Conservation (phyloP, 2,888 invertebrate genomes). For the Mystacides longicornis region DNA sequence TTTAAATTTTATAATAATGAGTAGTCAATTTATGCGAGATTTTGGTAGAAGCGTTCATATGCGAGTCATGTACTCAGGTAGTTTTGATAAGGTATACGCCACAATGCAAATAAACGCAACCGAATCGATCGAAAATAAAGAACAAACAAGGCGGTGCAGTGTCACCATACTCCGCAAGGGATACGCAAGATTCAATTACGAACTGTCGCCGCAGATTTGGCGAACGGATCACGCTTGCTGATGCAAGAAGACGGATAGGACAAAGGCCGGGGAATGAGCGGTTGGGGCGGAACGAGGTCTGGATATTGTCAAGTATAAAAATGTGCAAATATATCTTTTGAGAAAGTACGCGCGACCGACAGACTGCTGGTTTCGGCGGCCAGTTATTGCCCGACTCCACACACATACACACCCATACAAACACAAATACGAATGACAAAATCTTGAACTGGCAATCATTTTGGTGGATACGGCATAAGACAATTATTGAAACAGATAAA, state of each 20-base stretch:
- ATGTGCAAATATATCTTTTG: slow-evolving; percentile 23
- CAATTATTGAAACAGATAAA: too few relatives aligned
- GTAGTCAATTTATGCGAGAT: too few relatives aligned
- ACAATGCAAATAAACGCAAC: neutral
- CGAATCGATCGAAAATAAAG: neutral
- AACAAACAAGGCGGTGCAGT: neutral
- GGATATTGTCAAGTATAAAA: slow-evolving; percentile 17
- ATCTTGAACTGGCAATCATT: neutral
- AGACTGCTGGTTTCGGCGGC: slow-evolving; percentile 25
- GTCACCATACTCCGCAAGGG: neutral
- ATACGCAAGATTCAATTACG: slow-evolving; percentile 12
- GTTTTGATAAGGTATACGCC: too few relatives aligned
- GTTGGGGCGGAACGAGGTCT: neutral
- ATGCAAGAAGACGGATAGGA: neutral
- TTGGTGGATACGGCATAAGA: neutral
- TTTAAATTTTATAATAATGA: too few relatives aligned
- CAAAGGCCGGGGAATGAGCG: neutral
- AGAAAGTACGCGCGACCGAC: slow-evolving; percentile 24
- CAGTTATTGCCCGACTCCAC: too few relatives aligned
- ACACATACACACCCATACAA: neutral
- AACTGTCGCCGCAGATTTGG: slow-evolving; percentile 8
- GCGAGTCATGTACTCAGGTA: too few relatives aligned
- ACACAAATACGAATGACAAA: neutral
- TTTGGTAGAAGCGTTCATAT: too few relatives aligned
- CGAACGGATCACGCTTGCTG: neutral